A percentile compares a stretch with the other conserved stretches of the same genome.
Evolutionary conservation across 2,113 vertebrate species (phyloP).

Genomic region (Tyrannus savana): DNA sequence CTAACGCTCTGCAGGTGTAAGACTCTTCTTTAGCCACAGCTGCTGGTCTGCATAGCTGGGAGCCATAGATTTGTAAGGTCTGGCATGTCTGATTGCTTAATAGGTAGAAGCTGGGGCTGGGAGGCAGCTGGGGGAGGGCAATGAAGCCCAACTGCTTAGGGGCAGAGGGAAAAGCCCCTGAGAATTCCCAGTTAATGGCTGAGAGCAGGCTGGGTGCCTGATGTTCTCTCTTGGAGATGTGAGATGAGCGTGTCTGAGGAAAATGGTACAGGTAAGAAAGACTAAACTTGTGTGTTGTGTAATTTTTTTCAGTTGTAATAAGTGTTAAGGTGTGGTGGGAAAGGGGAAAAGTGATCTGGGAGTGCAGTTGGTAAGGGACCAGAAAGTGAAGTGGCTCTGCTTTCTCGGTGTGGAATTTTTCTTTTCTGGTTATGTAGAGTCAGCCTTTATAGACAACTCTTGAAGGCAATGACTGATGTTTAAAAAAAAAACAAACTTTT

Average conservation of each 20-base stretch:
- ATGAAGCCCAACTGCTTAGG: not conserved
- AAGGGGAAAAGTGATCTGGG: not conserved
- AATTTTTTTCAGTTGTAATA: not conserved
- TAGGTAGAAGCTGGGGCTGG: not conserved
- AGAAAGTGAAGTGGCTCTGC: not conserved
- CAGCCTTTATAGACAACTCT: not conserved
- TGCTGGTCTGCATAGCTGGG: fast-evolving
- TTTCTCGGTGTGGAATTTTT: not conserved
- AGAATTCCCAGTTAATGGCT: fast-evolving
- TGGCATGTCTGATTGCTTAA: not conserved
- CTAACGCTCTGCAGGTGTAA: not conserved
- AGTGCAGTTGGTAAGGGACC: not conserved
- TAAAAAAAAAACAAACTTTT: too few relatives aligned
- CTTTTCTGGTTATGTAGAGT: not conserved
- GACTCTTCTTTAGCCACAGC: not conserved
- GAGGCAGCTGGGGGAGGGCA: not conserved
- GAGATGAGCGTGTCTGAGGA: fast-evolving
- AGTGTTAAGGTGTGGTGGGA: not conserved
- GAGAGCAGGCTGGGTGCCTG: fast-evolving
- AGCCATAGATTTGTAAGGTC: not conserved
- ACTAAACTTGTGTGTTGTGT: fast-evolving
- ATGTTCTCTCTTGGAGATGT: fast-evolving
- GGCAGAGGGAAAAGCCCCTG: not conserved
- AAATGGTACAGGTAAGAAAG: not conserved
- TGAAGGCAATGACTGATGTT: not conserved